A percentile compares a stretch with the other conserved stretches of the same genome.
phyloP scores from a whole-genome alignment of 2,797 vertebrate species.

The Lagorchestes hirsutus region DNA sequence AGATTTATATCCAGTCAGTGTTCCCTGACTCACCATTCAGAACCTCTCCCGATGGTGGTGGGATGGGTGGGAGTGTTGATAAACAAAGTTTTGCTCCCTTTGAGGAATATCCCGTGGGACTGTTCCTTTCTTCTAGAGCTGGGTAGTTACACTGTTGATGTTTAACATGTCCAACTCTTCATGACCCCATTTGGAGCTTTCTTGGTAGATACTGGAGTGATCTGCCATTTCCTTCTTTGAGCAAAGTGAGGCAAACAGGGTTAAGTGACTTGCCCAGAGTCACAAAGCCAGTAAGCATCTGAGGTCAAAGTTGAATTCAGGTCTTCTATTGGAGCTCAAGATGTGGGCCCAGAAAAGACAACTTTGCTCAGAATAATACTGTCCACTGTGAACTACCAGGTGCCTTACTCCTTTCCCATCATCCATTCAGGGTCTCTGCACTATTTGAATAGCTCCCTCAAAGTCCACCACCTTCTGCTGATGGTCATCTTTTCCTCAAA shows the following conservation, averaged over 20 bases:
- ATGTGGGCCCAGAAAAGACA: neutral
- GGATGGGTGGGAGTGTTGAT: neutral
- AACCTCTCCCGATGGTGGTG: neutral
- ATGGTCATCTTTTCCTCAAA: neutral
- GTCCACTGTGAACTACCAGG: neutral
- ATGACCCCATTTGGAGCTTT: neutral
- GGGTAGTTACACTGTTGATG: neutral
- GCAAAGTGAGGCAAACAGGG: neutral
- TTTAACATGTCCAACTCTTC: neutral
- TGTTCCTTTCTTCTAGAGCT: neutral
- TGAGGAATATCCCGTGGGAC: neutral
- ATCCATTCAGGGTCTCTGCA: neutral
- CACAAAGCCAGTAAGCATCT: neutral
- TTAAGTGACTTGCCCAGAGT: neutral
- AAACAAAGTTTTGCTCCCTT: neutral
- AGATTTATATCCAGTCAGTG: neutral
- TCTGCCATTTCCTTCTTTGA: neutral
- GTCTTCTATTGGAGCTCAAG: neutral
- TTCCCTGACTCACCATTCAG: neutral
- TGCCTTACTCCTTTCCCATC: neutral
- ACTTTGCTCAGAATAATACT: neutral
- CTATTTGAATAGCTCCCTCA: neutral
- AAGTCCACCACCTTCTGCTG: neutral
- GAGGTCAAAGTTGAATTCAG: neutral
- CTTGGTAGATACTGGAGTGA: neutral